These are phyloP conservation scores for Temnothorax longispinosus DNA, from an alignment of 1,140 invertebrate genomes.

Conservation along the genomic window DNA sequence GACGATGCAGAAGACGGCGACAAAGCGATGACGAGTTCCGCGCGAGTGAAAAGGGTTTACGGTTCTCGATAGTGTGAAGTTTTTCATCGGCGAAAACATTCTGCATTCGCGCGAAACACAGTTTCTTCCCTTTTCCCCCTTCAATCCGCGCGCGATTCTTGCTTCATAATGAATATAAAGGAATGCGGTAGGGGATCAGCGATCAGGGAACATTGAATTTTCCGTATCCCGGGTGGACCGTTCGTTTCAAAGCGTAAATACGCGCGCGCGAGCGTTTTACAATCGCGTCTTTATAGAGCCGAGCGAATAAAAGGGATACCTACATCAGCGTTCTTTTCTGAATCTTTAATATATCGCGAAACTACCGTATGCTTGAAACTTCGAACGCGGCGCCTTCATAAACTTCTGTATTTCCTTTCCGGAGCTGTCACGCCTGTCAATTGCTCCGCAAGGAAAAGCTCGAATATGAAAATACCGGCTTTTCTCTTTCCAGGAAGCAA, in stretches of 20 bases:
- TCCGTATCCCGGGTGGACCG: not conserved
- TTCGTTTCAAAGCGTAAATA: not conserved
- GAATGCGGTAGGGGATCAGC: not conserved
- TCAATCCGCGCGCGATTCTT: not conserved
- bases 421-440: not conserved
- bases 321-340: not conserved
- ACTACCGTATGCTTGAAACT: constrained; percentile 6
- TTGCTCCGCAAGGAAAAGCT: not conserved
- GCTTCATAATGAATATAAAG: not conserved
- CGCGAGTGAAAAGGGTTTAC: constrained; percentile 34
- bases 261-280: not conserved
- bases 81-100: not conserved
- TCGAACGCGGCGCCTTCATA: not conserved
- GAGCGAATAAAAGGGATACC: not conserved
- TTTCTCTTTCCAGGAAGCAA: not conserved
- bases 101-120: not conserved
- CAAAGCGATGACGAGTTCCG: not conserved
- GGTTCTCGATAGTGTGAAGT: not conserved
- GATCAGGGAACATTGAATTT: not conserved
- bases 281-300: constrained; percentile 7
- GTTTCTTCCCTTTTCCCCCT: not conserved
- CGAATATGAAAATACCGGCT: not conserved
- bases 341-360: constrained; percentile 10
- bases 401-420: not conserved
- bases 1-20: not conserved